Base-by-base conservation (phyloP, 2,797 vertebrate species). In the Nyctibius grandis region DNA sequence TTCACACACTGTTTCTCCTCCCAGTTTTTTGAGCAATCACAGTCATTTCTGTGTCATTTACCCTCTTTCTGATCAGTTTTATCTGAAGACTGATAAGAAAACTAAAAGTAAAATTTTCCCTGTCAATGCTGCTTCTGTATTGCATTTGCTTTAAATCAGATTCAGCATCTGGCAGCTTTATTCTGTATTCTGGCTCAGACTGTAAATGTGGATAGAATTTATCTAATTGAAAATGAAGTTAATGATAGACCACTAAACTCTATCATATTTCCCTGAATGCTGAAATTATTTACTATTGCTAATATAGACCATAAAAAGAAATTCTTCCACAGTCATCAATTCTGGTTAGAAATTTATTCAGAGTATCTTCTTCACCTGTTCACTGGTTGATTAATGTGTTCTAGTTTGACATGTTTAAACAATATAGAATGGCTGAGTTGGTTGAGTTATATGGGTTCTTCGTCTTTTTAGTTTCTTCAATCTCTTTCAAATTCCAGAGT, bases 311-410 rank as follows among this genome's bases (percentile, higher is more conserved):
- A 60, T 96, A 96, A 94, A 93, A 87, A 65, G 61, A 95, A 96
- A 83, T 95, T 85, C 84, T 74, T 96, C 67, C 54, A 33, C 29
- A 91, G 38, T 91, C 89, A 96, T 97, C 95, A 97, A 38, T 96
- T 96, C 86, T 93, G 65, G 36, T 26, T 89, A 76, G 36, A 88
- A 73, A 96, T 91, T 95, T 97, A 96, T 97, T 97, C 94, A 95
- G 72, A 33, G 23, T 83, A 93, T 96, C 91, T 70, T 97, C 77
- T 96, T 96, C 90, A 97, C 74, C 75, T 92, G 63, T 86, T 97
- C 70, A 80, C n/a, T 75, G 38, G 51, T 63, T 96, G 83, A 97
- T 97, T 96, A 97, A 97, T 92, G 85, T 77, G 48, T 28, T 91
- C 33, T 85, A 53, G 26, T 89, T 83, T 89, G 33, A 72, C 94